Percentiles rank a stretch among this genome's conserved stretches.
Evolutionary conservation across 2,113 vertebrate genomes (phyloP).

Genomic region (Cyanoderma ruficeps): DNA sequence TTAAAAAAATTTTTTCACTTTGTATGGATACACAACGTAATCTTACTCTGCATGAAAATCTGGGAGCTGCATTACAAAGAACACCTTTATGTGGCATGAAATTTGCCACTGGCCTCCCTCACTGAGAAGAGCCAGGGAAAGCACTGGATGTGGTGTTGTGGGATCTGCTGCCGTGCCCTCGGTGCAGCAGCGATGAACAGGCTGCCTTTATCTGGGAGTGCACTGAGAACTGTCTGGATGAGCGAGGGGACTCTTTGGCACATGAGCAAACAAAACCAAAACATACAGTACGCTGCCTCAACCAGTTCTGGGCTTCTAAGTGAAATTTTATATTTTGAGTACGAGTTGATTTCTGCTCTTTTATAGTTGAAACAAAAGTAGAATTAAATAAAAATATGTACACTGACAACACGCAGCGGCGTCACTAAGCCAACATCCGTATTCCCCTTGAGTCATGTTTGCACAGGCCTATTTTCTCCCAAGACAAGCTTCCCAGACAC

Average conservation of each 20-base stretch:
- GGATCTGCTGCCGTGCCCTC: neutral
- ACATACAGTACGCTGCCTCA: neutral
- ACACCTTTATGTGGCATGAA: neutral
- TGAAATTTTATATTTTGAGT: neutral
- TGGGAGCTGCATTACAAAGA: neutral
- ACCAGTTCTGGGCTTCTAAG: neutral
- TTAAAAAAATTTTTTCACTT: neutral
- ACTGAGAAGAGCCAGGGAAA: neutral
- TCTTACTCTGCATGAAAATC: neutral
- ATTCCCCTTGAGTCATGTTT: neutral
- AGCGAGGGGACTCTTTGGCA: neutral
- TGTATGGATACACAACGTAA: neutral
- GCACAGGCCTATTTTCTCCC: neutral
- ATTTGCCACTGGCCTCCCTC: neutral
- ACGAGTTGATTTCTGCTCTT: neutral
- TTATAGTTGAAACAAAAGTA: constrained; percentile 20
- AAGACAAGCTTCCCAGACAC: neutral
- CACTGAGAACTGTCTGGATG: neutral
- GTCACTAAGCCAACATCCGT: neutral
- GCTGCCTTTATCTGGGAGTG: neutral
- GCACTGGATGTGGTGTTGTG: neutral
- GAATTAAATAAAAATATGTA: constrained; percentile 45
- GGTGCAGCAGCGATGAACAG: accelerated
- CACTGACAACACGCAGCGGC: neutral
- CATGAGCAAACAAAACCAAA: neutral